Evolutionary conservation across 2,888 invertebrate species (phyloP), one percentile per base, ranked within the genome.

Genomic region (Sphaerophoria taeniata): DNA sequence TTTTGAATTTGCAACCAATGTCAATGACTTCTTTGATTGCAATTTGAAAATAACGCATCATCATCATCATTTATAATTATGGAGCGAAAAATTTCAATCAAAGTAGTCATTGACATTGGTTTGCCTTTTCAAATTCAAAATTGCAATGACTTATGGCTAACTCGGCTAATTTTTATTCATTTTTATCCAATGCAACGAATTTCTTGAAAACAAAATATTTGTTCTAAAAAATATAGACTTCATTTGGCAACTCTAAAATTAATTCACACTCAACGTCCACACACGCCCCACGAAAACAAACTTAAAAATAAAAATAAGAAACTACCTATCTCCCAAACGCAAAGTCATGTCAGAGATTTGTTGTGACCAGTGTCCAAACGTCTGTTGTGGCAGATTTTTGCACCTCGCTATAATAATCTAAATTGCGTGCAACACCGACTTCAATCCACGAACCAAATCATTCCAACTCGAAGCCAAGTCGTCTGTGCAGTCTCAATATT

Each of bases 351-450:
- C 73, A 58, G 70, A 58, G 61, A 74, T 78, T 78, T 78, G 74
- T 79, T 83, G 70, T 51, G 51, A 78, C 73, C 70, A 74, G 51
- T 78, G 70, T 74, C 43, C 45, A 34, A 60, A 58, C 49, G 70
- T 58, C n/a, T n/a, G n/a, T n/a, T n/a, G n/a, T n/a, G 47, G 49
- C 49, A 49, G 51, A 47, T 65, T 56, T 61, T 39, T 74, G 73
- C 63, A 74, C 70, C 73, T 83, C 67, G 51, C 24, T 9, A 43
- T 36, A 39, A n/a, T n/a, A n/a, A n/a, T 78, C 78, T 58, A 43
- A 78, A 71, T 83, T 83, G 83, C 83, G 83, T 83, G 83, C 83
- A 83, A 58, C 67, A 51, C 39, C 63, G n/a, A 43, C 79, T 65
- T 79, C 74, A 83, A 72, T 77, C 77, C 65, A 34, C 43, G 33